These are phyloP conservation scores for Bombus pascuorum DNA, from an alignment of 1,140 invertebrate genomes.

Conservation along the genomic window DNA sequence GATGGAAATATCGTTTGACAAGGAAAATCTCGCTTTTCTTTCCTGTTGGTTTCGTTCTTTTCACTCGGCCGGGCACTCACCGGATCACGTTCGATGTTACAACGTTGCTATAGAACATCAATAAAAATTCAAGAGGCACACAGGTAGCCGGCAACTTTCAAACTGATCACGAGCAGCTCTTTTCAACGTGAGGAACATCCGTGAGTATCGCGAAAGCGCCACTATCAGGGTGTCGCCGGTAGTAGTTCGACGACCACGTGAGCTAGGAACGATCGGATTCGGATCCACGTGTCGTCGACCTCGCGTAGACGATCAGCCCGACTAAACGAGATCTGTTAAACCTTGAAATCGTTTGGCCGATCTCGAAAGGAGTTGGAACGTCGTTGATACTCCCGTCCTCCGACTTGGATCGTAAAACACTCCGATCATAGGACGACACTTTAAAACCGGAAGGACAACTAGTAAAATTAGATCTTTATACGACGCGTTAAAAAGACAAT, in stretches of 20 bases:
- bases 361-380: neutral
- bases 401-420: neutral
- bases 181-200: conserved; percentile 41
- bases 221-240: conserved; percentile 47
- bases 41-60: neutral
- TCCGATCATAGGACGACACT: neutral
- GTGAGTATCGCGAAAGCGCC: conserved; percentile 24
- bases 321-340: neutral
- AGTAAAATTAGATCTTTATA: neutral
- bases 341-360: neutral
- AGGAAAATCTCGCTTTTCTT: neutral
- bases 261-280: conserved; percentile 52
- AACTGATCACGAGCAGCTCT: conserved; percentile 8
- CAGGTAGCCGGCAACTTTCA: neutral
- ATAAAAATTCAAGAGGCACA: conserved; percentile 27
- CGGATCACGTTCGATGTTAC: neutral
- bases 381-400: neutral
- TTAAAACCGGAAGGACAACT: neutral
- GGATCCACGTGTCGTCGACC: conserved; percentile 59
- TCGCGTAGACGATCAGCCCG: conserved; percentile 8
- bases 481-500: neutral
- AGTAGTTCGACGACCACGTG: conserved; percentile 58
- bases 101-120: neutral
- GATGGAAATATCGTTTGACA: conserved; percentile 34
- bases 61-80: conserved; percentile 29